These are phyloP conservation scores for Fragum sueziense DNA, from an alignment of 2,888 invertebrate species.

Conservation along the genomic window DNA sequence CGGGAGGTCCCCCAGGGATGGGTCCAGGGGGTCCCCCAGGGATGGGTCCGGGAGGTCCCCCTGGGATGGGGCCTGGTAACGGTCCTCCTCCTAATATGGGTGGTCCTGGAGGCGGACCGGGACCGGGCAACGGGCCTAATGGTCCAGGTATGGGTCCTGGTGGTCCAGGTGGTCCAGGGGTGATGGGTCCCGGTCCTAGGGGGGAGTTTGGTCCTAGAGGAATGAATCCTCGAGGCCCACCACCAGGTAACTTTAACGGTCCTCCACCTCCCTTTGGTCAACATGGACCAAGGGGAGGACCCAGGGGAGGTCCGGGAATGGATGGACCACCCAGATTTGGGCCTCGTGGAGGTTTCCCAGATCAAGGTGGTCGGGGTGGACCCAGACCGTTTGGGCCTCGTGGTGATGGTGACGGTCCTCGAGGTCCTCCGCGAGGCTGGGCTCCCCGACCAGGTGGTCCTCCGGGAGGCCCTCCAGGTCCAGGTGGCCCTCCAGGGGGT, in stretches of 20 bases:
- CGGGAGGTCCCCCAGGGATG: conserved; percentile 26
- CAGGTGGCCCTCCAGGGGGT: conserved; percentile 42
- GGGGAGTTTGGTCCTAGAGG: conserved; percentile 49
- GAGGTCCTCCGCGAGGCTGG: conserved; percentile 39
- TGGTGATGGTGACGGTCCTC: conserved; percentile 49
- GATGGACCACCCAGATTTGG: conserved; percentile 58
- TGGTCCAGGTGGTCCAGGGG: conserved; percentile 42
- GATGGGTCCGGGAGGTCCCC: conserved; percentile 45
- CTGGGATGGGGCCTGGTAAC: background rate
- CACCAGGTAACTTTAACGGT: conserved; percentile 51
- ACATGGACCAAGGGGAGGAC: conserved; percentile 48
- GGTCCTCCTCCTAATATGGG: background rate
- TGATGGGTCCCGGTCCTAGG: conserved; percentile 53
- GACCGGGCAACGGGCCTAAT: background rate
- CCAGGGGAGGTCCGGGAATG: conserved; percentile 59
- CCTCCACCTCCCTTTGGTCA: conserved; percentile 46
- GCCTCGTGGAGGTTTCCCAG: conserved; percentile 46
- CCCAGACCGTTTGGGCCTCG: conserved; percentile 48
- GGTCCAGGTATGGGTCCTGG: conserved; percentile 22
- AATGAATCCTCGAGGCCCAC: conserved; percentile 55
- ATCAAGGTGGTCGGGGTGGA: conserved; percentile 53
- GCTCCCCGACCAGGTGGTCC: conserved; percentile 52
- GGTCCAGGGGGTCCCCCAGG: conserved; percentile 27
- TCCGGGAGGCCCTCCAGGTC: conserved; percentile 23
- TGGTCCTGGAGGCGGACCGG: background rate